A percentile compares a stretch with the other conserved stretches of the same genome.
Evolutionary conservation across 2,888 invertebrate species (phyloP).

Genomic region (Geotrupes spiniger): DNA sequence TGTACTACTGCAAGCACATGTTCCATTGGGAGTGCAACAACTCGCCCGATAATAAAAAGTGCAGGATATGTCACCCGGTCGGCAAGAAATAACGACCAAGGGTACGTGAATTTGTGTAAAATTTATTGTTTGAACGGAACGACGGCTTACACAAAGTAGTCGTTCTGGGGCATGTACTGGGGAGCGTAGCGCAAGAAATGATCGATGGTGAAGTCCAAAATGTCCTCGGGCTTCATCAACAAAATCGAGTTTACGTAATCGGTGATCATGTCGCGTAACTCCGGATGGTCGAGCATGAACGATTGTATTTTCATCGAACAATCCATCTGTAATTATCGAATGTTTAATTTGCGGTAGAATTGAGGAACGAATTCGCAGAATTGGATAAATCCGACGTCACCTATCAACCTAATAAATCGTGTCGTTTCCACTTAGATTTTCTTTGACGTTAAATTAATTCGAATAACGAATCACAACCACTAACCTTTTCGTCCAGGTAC

Average conservation of each 20-base stretch:
- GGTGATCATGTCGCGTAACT: slow-evolving; percentile 55
- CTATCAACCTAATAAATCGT: no score
- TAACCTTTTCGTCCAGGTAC: slow-evolving; percentile 62
- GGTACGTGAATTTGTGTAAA: background rate
- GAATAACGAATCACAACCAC: no score
- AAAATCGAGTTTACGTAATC: slow-evolving; percentile 62
- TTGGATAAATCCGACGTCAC: background rate
- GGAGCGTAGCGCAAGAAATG: slow-evolving; percentile 56
- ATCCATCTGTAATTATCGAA: slow-evolving; percentile 45
- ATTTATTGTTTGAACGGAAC: background rate
- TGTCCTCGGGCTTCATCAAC: slow-evolving; percentile 57
- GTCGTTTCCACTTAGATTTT: no score
- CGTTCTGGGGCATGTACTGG: slow-evolving; percentile 52
- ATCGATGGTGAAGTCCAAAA: slow-evolving; percentile 56
- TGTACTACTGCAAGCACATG: slow-evolving; percentile 86
- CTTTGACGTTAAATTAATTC: no score
- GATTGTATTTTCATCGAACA: slow-evolving; percentile 54
- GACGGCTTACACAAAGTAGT: slow-evolving; percentile 53
- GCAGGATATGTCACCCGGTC: slow-evolving; percentile 46
- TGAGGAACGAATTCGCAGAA: background rate
- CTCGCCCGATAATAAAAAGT: slow-evolving; percentile 36
- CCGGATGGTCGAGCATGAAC: slow-evolving; percentile 59
- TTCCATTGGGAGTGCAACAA: slow-evolving; percentile 81
- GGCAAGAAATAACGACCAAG: slow-evolving; percentile 30
- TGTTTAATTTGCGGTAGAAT: slow-evolving; percentile 11